Conservation (phyloP, 2,797 vertebrate species). For the Eurystomus glaucurus region DNA sequence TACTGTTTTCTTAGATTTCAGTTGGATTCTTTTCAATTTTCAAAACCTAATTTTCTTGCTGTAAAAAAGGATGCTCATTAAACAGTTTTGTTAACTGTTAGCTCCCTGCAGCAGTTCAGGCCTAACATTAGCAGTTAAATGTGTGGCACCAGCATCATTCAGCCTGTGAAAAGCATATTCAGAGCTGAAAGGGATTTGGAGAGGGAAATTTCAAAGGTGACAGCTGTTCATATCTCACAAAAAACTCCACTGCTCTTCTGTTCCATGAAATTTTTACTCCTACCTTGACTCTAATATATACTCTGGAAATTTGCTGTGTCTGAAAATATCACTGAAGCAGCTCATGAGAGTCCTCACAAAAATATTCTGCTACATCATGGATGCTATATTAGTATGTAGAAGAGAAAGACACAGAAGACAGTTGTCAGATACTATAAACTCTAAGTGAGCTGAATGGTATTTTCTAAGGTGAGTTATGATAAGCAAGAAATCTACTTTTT, state of each 20-base stretch:
- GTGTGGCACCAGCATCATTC: neutral
- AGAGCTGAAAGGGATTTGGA: slow-evolving; percentile 68
- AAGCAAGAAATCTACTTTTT: neutral
- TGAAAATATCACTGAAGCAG: slow-evolving; percentile 49
- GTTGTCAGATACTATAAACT: neutral
- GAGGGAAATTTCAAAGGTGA: slow-evolving; percentile 74
- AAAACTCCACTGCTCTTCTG: slow-evolving; percentile 54
- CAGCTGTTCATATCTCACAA: slow-evolving; percentile 74
- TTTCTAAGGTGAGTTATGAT: neutral
- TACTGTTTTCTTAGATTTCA: slow-evolving; percentile 42
- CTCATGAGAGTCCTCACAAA: slow-evolving; percentile 40
- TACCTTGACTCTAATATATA: slow-evolving; percentile 58
- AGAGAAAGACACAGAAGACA: neutral
- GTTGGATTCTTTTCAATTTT: slow-evolving; percentile 2
- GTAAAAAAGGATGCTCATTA: slow-evolving; percentile 1
- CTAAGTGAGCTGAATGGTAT: neutral
- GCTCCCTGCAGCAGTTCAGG: slow-evolving; percentile 24
- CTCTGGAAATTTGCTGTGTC: slow-evolving; percentile 46
- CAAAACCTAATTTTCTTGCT: neutral
- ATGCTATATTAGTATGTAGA: slow-evolving; percentile 11
- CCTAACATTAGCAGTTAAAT: slow-evolving; percentile 21
- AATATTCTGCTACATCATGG: slow-evolving; percentile 21
- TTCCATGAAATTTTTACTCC: slow-evolving; percentile 61
- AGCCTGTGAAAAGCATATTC: slow-evolving; percentile 37
- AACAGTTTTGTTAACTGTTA: neutral